Evolutionary conservation across 2,888 invertebrate species (phyloP), one percentile per base, ranked within the genome.

Genomic region (Epinotia ramella): DNA sequence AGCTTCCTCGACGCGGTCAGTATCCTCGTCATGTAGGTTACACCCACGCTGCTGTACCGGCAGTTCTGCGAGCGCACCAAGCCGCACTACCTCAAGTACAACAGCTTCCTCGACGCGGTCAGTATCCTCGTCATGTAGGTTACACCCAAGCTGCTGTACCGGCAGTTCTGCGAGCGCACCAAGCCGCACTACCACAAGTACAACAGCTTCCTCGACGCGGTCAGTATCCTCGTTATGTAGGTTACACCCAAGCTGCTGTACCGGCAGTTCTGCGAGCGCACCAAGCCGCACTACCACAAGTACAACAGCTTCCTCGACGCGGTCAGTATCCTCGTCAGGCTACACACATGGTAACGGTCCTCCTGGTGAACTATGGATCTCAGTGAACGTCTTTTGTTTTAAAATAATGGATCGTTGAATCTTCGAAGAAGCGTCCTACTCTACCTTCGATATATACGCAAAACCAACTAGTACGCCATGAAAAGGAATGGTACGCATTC

Each of bases 241-340:
- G 24, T 24, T 1, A 24, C 24, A 24, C 2, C 1, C 24, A 24
- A 98, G 91, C 96, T 98, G 91, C 96, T 99, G 81, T 99, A 99
- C 95, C 96, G 98, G 80, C 97, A 97, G 94, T 99, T 98, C 95
- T 99, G 99, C 95, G 97, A 98, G 94, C 96, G 97, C 90, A 97
- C 97, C 87, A 96, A 97, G 82, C 97, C 97, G 56, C 96, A 97
- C 83, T 98, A 98, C 91, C 97, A 97, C 94, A 97, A 97, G 87
- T 98, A 98, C 95, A 98, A 98, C 94, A 96, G 96, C 85, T 99
- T 99, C 93, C 95, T 99, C 86, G 99, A 99, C 95, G 97, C 97
- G 89, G 98, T 33, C 33, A 33, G 33, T 33, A 33, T 33, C 24
- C 24, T 24, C 24, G 24, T 24, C 24, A 24, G 1, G 24, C 2